phyloP scores from a whole-genome alignment of 2,888 invertebrate genomes.

The Dinocampus coccinellae region DNA sequence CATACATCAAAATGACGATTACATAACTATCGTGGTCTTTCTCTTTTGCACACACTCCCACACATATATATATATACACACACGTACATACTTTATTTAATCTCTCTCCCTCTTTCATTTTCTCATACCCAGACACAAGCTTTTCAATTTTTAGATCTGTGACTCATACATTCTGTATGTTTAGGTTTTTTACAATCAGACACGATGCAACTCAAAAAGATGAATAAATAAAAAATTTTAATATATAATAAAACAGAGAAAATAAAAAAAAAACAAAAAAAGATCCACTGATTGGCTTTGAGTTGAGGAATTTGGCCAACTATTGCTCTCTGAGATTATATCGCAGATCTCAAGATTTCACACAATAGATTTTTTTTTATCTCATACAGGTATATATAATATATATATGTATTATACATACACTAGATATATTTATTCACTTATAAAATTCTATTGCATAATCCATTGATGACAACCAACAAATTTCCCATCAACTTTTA shows the following conservation, averaged over 20 bases:
- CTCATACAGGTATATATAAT: neutral
- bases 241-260: neutral
- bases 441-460: neutral
- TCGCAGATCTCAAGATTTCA: neutral
- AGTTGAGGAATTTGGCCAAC: neutral
- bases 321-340: neutral
- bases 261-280: neutral
- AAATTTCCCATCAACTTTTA: neutral
- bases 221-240: neutral
- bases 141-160: slow-evolving; percentile 14
- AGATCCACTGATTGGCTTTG: neutral
- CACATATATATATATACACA: neutral
- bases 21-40: slow-evolving; percentile 35
- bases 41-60: slow-evolving; percentile 18
- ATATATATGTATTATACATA: neutral
- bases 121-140: neutral
- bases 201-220: neutral
- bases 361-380: neutral
- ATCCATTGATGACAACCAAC: neutral
- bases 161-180: slow-evolving; percentile 14
- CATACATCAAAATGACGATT: slow-evolving; percentile 43
- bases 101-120: neutral
- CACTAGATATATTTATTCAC: neutral
- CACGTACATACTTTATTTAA: neutral
- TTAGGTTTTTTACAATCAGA: slow-evolving; percentile 8